Evolutionary conservation across 2,113 vertebrate species (phyloP), one percentile per base, ranked within the genome.

Genomic region (Atherinomorus stipes): DNA sequence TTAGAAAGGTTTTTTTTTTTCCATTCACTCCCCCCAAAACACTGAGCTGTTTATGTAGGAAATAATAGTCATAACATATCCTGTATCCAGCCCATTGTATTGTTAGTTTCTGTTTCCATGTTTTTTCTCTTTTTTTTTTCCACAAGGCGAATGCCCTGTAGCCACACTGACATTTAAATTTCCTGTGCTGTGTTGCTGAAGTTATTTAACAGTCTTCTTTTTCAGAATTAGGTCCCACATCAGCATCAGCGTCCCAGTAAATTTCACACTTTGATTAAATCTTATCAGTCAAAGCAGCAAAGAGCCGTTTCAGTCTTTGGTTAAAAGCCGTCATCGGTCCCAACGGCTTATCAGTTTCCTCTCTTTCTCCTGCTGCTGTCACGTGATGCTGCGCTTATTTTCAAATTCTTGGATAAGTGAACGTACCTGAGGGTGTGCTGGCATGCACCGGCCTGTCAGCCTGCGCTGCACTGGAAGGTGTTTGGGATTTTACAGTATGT

Each of bases 61-160:
- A 87, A 75, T 85, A 79, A 81, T 74, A 56, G 77, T 77, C 71
- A 70, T 54, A 70, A 71, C 72, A 74, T 31, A 71, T 81, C 88
- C 77, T 81, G 83, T 76, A 74, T 75, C 42, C 78, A 73, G 73
- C 78, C 80, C 74, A 64, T 28, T 74, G 63, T 80, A 85, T 85
- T 83, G 77, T 86, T 79, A 63, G 73, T 77, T 65, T 84, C 70
- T 78, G 51, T 86, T 87, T 84, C 72, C 83, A 84, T 80, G 77
- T 70, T 70, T 50, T 52, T 72, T 79, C n/a, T n/a, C n/a, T n/a
- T n/a, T n/a, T n/a, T n/a, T n/a, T n/a, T n/a, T n/a, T n/a, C n/a
- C n/a, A n/a, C n/a, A n/a, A n/a, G n/a, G n/a, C n/a, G n/a, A n/a
- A n/a, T 71, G 67, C 52, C 68, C 64, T 64, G 54, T 7, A 61